Evolutionary conservation across 2,888 invertebrate species (phyloP).

Genomic region (Rhagonycha fulva): DNA sequence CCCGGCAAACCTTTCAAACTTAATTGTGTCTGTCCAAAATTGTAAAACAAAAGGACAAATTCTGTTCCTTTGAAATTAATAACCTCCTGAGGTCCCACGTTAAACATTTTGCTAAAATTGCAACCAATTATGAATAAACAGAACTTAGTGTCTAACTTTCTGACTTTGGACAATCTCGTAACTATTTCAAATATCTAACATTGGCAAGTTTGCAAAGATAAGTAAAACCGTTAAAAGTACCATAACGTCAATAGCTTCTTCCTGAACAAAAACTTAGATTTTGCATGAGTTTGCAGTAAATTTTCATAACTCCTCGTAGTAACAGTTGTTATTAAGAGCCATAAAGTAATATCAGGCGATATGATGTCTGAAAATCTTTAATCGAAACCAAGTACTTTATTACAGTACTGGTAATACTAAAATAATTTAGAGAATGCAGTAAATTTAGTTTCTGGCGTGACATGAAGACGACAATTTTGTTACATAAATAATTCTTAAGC

Average conservation of each 20-base stretch:
- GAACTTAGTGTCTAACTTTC: background rate
- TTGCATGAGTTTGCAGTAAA: background rate
- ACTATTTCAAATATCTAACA: background rate
- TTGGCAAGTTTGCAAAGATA: background rate
- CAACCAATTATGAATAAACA: background rate
- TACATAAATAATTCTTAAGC: background rate
- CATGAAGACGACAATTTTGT: background rate
- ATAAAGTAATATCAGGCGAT: background rate
- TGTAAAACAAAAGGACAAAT: background rate
- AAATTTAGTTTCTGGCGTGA: background rate
- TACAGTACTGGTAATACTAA: background rate
- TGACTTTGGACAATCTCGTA: background rate
- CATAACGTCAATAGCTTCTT: background rate
- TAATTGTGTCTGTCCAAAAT: background rate
- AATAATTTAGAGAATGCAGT: background rate
- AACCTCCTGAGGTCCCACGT: background rate
- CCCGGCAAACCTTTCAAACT: background rate
- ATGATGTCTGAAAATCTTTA: background rate
- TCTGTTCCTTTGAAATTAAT: background rate
- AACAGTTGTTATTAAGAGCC: background rate
- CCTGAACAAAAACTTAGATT: background rate
- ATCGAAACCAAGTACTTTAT: background rate
- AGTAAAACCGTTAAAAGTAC: background rate
- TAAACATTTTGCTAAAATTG: background rate
- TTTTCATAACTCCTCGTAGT: background rate